Percentiles rank a stretch among this genome's conserved stretches.
These are phyloP conservation scores for Urophycis tenuis DNA, from an alignment of 2,797 vertebrate species.

Conservation along the genomic window DNA sequence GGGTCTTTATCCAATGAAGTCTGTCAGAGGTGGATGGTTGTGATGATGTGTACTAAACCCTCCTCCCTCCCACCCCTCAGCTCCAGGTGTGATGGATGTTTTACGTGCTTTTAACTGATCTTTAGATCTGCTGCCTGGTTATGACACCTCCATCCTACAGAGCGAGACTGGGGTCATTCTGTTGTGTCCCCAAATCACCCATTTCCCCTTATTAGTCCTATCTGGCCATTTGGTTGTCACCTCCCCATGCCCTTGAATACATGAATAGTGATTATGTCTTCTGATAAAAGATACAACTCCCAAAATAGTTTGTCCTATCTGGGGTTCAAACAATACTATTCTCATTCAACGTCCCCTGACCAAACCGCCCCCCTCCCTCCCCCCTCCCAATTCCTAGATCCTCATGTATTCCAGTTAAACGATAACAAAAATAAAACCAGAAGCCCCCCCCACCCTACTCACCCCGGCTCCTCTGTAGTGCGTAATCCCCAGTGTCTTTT, in stretches of 20 bases:
- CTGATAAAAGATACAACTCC: neutral
- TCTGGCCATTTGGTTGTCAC: constrained; percentile 12
- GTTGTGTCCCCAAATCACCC: constrained; percentile 12
- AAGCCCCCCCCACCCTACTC: constrained; percentile 18
- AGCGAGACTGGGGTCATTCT: constrained; percentile 63
- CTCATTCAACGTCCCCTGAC: neutral
- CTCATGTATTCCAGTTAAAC: neutral
- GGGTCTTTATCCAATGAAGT: neutral
- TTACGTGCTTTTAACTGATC: constrained; percentile 68
- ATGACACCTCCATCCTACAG: constrained; percentile 76
- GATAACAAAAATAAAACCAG: neutral
- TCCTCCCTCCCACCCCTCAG: constrained; percentile 50
- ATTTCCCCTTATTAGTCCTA: constrained; percentile 18
- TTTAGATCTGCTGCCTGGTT: constrained; percentile 78
- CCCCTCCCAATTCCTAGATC: neutral
- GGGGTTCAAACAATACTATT: neutral
- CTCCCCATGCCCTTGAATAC: neutral
- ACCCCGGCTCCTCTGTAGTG: constrained; percentile 71
- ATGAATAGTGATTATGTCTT: neutral
- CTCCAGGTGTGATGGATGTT: constrained; percentile 48
- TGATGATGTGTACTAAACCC: constrained; percentile 23
- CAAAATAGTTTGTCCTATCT: neutral
- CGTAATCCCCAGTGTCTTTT: constrained; percentile 78
- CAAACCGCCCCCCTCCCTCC: neutral
- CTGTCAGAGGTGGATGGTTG: neutral